Evolutionary conservation across 2,797 vertebrate species (phyloP), one percentile per base, ranked within the genome.

Genomic region (Sebastes melanostomus): DNA sequence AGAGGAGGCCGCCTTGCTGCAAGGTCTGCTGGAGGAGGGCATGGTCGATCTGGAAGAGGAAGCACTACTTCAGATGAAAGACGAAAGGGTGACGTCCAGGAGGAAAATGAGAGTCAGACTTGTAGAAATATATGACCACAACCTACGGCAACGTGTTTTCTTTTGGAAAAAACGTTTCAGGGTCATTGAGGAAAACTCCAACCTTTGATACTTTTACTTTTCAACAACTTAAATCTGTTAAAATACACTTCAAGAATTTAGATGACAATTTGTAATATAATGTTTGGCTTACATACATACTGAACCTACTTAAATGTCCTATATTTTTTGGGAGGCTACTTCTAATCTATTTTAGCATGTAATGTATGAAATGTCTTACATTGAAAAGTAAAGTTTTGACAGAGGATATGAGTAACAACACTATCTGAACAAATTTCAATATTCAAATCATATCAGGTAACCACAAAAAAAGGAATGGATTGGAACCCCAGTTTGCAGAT

Each of bases 11-110:
- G 4, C 96, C 93, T 86, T 98, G 98, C 69, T 99, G 98, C n/a
- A 99, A 87, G 0, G 98, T 98, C 88, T 99, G 98, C 92, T 99
- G 98, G 27, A 99, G 92, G 77, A 99, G 94, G 70, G 97, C 96
- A 0, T 96, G 97, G 86, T 99, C 98, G 0, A 99, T 99, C 98
- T 99, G 95, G 16, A 77, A 22, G 55, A 74, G 34, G 74, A 73
- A 56, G 30, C 2, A 8, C 3, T 7, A 20, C 32, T 32, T 88
- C 36, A 80, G 46, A 59, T 76, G 14, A 73, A 72, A 72, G 42
- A 34, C 16, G 24, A 66, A 66, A 56, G 36, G 10, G 14, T 24
- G 14, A 63, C 12, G 36, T 12, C 0, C 10, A 29, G 38, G 8
- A 32, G 27, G 34, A 46, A 56, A 66, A 9, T 8, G 18, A 46